phyloP scores from a whole-genome alignment of 2,888 invertebrate genomes.

The Sphaerophoria taeniata region DNA sequence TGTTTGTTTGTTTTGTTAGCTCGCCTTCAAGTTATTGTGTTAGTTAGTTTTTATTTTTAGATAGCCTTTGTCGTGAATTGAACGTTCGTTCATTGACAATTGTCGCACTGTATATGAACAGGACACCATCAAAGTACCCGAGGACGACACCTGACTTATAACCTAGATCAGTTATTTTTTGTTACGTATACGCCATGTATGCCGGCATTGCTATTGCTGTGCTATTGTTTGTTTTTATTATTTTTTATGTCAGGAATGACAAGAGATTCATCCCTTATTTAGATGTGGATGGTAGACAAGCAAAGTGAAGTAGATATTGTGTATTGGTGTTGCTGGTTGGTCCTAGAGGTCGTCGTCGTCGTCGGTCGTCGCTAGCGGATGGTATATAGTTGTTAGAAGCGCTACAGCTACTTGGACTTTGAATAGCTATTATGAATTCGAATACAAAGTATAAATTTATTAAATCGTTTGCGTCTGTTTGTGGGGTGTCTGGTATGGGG shows the following conservation, averaged over 20 bases:
- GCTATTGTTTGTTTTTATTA: conserved; percentile 33
- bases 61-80: conserved; percentile 59
- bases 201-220: conserved; percentile 25
- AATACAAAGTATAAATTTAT: conserved; percentile 61
- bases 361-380: background rate
- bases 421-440: conserved; percentile 65
- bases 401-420: conserved; percentile 33
- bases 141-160: conserved; percentile 65
- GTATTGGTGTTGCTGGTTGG: conserved; percentile 15
- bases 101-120: conserved; percentile 27
- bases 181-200: conserved; percentile 60
- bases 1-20: conserved; percentile 20
- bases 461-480: conserved; percentile 60
- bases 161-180: conserved; percentile 49
- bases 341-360: background rate
- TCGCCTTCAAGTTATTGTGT: conserved; percentile 48
- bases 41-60: conserved; percentile 50
- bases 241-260: conserved; percentile 16
- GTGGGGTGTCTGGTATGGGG: background rate
- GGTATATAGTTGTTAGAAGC: conserved; percentile 4
- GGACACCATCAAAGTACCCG: conserved; percentile 28
- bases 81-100: conserved; percentile 50
- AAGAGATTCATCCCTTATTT: conserved; percentile 45
- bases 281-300: conserved; percentile 47
- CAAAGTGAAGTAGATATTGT: conserved; percentile 23